These are phyloP conservation scores for Sciurus carolinensis DNA, from an alignment of 2,797 vertebrate species.

Conservation along the genomic window DNA sequence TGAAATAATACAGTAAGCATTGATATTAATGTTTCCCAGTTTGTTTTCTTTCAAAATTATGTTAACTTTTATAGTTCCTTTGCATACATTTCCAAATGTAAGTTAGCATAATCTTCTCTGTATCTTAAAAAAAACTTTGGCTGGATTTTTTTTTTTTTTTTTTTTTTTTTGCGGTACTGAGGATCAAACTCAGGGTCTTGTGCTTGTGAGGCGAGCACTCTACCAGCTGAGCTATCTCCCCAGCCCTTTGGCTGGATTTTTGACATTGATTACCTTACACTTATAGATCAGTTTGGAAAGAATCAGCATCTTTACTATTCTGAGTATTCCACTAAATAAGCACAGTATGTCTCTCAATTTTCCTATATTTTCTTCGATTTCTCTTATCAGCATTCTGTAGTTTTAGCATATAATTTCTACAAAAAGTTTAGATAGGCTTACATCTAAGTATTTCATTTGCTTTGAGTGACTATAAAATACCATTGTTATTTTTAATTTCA, in stretches of 20 bases:
- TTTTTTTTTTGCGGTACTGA: too few relatives aligned
- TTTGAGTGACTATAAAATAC: slow-evolving; percentile 1
- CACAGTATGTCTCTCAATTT: background rate
- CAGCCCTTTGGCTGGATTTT: background rate
- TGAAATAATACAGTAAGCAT: slow-evolving; percentile 3
- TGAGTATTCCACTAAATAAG: background rate
- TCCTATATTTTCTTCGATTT: background rate
- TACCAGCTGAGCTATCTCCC: too few relatives aligned
- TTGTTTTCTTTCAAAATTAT: slow-evolving; percentile 41
- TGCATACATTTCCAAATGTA: background rate
- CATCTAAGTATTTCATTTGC: slow-evolving; percentile 1
- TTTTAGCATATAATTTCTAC: slow-evolving; percentile 1
- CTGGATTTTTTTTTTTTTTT: background rate
- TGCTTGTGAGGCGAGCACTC: too few relatives aligned
- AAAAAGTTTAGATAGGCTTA: slow-evolving; percentile 23
- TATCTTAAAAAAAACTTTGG: background rate
- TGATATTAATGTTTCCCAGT: slow-evolving; percentile 2
- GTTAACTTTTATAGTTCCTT: background rate
- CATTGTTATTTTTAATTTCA: background rate
- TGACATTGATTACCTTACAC: background rate
- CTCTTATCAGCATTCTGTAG: slow-evolving; percentile 35
- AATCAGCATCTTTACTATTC: background rate
- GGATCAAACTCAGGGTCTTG: too few relatives aligned
- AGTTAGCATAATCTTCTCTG: background rate
- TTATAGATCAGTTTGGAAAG: background rate